Conservation (phyloP, 2,797 vertebrate species). For the Arremon brunneinucha region DNA sequence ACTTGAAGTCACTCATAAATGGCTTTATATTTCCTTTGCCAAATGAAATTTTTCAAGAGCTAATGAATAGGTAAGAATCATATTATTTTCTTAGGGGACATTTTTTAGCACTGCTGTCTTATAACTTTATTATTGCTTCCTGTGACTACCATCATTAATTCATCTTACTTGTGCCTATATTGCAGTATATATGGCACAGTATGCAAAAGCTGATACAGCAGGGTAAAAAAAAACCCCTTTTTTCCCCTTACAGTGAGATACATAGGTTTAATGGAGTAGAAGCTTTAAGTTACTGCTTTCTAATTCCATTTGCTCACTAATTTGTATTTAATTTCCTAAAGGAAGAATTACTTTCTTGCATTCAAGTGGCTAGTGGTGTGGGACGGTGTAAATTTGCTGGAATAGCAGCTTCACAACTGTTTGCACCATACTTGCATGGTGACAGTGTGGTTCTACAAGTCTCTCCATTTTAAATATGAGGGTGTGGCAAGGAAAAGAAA, state of each 20-base stretch:
- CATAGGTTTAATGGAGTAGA: neutral
- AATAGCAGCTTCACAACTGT: neutral
- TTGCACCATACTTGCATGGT: neutral
- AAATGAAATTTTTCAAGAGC: slow-evolving; percentile 73
- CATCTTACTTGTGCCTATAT: neutral
- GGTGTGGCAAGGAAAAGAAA: neutral
- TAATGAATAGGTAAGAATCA: slow-evolving; percentile 77
- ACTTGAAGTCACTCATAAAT: slow-evolving; percentile 77
- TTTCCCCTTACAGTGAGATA: neutral
- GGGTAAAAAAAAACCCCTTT: fast-evolving
- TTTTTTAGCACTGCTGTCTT: neutral
- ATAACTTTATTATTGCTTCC: slow-evolving; percentile 29
- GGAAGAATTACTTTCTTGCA: neutral
- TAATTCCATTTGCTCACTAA: neutral
- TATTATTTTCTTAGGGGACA: slow-evolving; percentile 4
- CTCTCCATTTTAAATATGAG: neutral
- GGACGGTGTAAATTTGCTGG: neutral
- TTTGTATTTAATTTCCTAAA: slow-evolving; percentile 12
- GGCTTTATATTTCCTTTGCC: slow-evolving; percentile 76
- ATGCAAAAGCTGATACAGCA: neutral
- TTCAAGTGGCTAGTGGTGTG: neutral
- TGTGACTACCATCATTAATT: slow-evolving; percentile 26
- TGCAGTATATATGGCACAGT: neutral
- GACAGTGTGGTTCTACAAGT: neutral
- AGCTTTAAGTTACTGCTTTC: neutral